These are phyloP conservation scores for Zoanthus sociatus DNA, from an alignment of 92 coral and sea anemone species.

Conservation along the genomic window DNA sequence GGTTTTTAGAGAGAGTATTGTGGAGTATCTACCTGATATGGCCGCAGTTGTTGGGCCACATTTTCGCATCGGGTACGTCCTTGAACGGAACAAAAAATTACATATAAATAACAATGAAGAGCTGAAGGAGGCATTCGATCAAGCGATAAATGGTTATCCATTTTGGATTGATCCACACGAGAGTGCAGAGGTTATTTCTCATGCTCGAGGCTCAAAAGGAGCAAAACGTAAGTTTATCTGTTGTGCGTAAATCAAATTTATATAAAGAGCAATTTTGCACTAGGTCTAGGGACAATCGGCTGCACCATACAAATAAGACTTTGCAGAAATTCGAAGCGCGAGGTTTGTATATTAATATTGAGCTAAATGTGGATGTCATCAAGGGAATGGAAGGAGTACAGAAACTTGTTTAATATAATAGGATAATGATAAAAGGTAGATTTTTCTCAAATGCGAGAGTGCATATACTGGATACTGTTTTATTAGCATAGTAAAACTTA, in stretches of 20 bases:
- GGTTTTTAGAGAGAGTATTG: constrained; percentile 3
- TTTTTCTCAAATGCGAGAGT: constrained; percentile 3
- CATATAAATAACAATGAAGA: constrained; percentile 10
- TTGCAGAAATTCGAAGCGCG: too few species aligned
- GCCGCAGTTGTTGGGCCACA: not conserved
- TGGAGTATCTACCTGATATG: not conserved
- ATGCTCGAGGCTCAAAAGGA: constrained; percentile 22
- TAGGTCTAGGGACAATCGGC: not conserved
- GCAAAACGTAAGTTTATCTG: constrained; percentile 25
- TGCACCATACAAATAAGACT: too few species aligned
- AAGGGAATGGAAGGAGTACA: not conserved
- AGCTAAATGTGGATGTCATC: not conserved
- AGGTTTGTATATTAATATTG: not conserved
- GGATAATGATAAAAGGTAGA: not conserved
- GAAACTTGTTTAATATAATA: not conserved
- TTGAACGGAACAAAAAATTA: constrained; percentile 28
- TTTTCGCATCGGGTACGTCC: constrained; percentile 26
- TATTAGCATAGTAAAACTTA: not conserved
- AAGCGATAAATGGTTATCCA: constrained; percentile 25
- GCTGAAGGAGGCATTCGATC: constrained; percentile 14
- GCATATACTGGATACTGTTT: not conserved
- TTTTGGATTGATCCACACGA: constrained; percentile 40
- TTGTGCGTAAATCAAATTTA: constrained; percentile 3
- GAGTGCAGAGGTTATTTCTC: constrained; percentile 17
- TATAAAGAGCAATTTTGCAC: constrained; percentile 12